Conservation (phyloP, 2,888 invertebrate species). For the Drosophila antonietae region DNA sequence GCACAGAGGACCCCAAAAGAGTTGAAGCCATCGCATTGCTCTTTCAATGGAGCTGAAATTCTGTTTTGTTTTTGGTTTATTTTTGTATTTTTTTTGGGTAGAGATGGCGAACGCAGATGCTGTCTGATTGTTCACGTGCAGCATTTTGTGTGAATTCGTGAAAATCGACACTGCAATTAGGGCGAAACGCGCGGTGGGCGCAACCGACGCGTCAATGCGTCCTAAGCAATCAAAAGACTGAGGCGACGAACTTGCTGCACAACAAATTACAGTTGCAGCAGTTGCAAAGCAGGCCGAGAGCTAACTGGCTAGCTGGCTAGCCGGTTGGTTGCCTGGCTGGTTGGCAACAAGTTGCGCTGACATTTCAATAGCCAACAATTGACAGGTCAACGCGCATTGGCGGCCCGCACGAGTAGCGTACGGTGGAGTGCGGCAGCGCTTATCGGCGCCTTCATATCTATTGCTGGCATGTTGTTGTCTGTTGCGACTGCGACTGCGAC, state of each 20-base stretch:
- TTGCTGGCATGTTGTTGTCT: conserved; percentile 25
- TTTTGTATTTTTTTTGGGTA: neutral
- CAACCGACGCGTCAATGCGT: conserved; percentile 26
- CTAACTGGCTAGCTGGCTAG: conserved; percentile 2
- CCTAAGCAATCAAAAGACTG: conserved; percentile 73
- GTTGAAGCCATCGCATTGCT: conserved; percentile 1
- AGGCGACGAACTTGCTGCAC: conserved; percentile 73
- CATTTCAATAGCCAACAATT: conserved; percentile 84
- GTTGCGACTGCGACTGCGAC: neutral
- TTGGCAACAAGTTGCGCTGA: conserved; percentile 71
- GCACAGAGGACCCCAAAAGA: conserved; percentile 40
- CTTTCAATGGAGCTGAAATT: conserved; percentile 5
- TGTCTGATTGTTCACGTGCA: conserved; percentile 78
- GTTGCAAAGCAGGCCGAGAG: neutral
- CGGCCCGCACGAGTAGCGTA: conserved; percentile 45
- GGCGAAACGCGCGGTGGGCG: conserved; percentile 55
- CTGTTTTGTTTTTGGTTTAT: neutral
- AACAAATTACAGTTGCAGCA: conserved; percentile 40
- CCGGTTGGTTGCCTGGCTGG: neutral
- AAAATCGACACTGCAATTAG: conserved; percentile 80
- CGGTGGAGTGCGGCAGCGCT: conserved; percentile 20
- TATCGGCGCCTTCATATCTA: conserved; percentile 64
- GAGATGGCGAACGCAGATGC: conserved; percentile 38
- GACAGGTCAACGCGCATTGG: conserved; percentile 84
- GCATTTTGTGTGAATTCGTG: conserved; percentile 78